Evolutionary conservation across 1,140 invertebrate genomes (phyloP), one percentile per base, ranked within the genome.

Genomic region (Heliconius hewitsoni): DNA sequence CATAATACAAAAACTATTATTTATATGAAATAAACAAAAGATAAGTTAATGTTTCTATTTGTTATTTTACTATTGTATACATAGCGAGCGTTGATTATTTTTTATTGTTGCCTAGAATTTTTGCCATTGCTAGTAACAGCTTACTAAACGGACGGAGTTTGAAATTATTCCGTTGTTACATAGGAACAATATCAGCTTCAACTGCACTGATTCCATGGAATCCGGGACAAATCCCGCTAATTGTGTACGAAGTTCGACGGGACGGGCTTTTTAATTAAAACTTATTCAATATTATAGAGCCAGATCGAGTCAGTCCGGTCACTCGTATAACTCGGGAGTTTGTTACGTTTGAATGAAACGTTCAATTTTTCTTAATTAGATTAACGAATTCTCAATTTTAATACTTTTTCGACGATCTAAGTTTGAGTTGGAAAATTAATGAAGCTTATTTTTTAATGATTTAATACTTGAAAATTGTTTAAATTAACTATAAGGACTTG

Each of bases 221-320:
- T 89, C 80, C 79, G 80, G 80, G 82, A 74, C 82, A 88, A 89
- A 89, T 90, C 86, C 86, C 74, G 83, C 86, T 89, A 91, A 92
- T 91, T 90, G 87, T 85, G 87, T 89, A 81, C 81, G 76, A 90
- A 90, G 82, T 93, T 90, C 73, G 81, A 70, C 76, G 80, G 80
- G 76, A 85, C 85, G 86, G 86, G 90, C 86, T 90, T 93, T 93
- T 93, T 93, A 93, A 93, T 93, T 93, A 93, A 92, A 93, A 93
- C 90, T 93, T 92, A 90, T 92, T 93, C 89, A 89, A 92, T 93
- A 92, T 90, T 91, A 93, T 92, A 89, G 80, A 89, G 86, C 86
- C 83, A 73, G 79, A 85, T 85, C 84, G 80, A 85, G 83, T 89
- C 83, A 84, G 82, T 78, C 86, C 86, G 84, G 86, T 88, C 86